phyloP scores from a whole-genome alignment of 2,797 vertebrate species.

The Chaunax sp. region DNA sequence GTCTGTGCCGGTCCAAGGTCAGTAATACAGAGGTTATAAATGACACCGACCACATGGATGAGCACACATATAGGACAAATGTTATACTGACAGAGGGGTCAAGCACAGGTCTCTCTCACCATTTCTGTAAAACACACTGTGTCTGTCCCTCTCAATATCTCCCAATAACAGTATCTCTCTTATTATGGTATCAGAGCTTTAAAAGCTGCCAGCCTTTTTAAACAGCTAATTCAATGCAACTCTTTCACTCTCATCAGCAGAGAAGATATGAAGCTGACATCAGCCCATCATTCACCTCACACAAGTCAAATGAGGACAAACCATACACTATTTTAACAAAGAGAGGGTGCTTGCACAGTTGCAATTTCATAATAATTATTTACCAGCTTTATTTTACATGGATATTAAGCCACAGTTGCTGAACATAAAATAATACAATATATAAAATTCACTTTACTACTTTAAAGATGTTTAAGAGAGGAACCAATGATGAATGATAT shows the following conservation, averaged over 20 bases:
- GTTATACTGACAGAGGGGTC: conserved; percentile 54
- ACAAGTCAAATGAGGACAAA: neutral
- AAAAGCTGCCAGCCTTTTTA: neutral
- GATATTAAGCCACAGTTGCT: neutral
- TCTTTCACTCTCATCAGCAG: conserved; percentile 8
- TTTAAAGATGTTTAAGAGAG: neutral
- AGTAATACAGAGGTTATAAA: conserved; percentile 65
- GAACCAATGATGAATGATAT: neutral
- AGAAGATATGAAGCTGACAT: neutral
- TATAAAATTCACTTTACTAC: neutral
- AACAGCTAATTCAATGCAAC: neutral
- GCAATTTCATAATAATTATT: neutral
- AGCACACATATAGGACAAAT: conserved; percentile 41
- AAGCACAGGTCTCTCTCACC: conserved; percentile 44
- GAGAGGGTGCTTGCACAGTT: neutral
- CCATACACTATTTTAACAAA: neutral
- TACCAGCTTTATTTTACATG: too few relatives aligned
- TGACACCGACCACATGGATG: conserved; percentile 38
- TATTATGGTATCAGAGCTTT: neutral
- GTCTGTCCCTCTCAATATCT: conserved; percentile 17
- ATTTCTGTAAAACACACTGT: conserved; percentile 26
- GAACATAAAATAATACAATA: neutral
- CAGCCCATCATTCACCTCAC: neutral
- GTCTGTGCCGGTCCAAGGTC: conserved; percentile 54
- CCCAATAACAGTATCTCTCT: conserved; percentile 13